Percentiles rank a stretch among this genome's conserved stretches.
These are phyloP conservation scores for Passer domesticus DNA, from an alignment of 2,113 vertebrate genomes.

Conservation along the genomic window DNA sequence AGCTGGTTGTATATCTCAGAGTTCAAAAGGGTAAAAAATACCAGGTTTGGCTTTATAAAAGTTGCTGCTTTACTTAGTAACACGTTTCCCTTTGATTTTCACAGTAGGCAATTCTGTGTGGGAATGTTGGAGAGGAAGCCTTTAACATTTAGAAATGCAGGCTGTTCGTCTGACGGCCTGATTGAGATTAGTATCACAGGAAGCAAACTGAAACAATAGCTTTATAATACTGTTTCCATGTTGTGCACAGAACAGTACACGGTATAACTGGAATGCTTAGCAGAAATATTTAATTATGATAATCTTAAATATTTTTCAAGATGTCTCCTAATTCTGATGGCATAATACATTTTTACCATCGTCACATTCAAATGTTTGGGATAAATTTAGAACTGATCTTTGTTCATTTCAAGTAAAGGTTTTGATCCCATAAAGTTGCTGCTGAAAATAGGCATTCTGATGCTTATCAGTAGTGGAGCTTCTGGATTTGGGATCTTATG, in stretches of 20 bases:
- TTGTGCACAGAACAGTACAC: conserved; percentile 65
- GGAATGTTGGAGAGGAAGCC: conserved; percentile 81
- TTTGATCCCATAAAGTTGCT: conserved; percentile 5
- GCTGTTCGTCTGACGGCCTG: conserved; percentile 68
- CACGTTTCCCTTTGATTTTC: conserved; percentile 82
- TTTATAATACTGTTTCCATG: conserved; percentile 76
- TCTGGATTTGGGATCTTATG: not conserved
- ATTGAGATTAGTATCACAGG: conserved; percentile 81
- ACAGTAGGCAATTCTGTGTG: conserved; percentile 80
- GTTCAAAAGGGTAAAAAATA: conserved; percentile 79
- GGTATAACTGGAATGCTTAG: conserved; percentile 63
- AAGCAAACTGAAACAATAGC: conserved; percentile 81
- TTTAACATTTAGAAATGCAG: conserved; percentile 73
- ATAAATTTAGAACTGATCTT: conserved; percentile 37
- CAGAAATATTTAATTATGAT: conserved; percentile 50
- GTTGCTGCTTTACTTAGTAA: conserved; percentile 78
- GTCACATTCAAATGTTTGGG: not conserved
- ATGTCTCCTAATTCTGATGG: conserved; percentile 1
- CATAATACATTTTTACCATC: not conserved
- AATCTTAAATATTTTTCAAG: conserved; percentile 66
- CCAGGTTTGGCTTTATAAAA: conserved; percentile 73
- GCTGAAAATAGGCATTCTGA: not conserved
- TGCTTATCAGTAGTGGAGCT: not conserved
- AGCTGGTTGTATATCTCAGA: conserved; percentile 70
- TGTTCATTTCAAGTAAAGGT: not conserved